A percentile compares a stretch with the other conserved stretches of the same genome.
These are phyloP conservation scores for Myiozetetes cayanensis DNA, from an alignment of 2,113 vertebrate species.

Conservation along the genomic window DNA sequence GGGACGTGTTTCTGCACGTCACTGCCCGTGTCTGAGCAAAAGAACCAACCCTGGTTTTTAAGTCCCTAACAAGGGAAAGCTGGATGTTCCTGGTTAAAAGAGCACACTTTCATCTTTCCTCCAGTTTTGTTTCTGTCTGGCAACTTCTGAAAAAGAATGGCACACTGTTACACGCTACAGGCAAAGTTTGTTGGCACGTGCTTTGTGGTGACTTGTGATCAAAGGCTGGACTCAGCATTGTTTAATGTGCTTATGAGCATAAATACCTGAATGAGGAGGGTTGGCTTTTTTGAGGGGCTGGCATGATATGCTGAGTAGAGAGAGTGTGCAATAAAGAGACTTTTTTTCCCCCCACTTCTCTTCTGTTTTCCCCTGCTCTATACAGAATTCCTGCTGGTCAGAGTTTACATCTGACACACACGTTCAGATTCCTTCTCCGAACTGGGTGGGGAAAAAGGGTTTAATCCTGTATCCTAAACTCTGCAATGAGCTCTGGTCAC, in stretches of 20 bases:
- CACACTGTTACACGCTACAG: not conserved
- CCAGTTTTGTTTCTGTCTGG: not conserved
- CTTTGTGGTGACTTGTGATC: not conserved
- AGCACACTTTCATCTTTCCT: not conserved
- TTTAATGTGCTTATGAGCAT: not conserved
- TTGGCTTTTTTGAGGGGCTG: not conserved
- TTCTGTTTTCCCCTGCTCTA: not conserved
- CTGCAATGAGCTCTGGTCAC: not conserved
- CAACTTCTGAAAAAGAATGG: not conserved
- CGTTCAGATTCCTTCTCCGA: not conserved
- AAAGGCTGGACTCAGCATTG: not conserved
- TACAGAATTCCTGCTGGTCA: not conserved
- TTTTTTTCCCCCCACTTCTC: not conserved
- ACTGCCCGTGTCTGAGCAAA: not conserved
- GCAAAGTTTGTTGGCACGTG: not conserved
- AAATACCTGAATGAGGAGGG: not conserved
- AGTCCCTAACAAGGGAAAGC: not conserved
- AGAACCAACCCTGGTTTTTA: not conserved
- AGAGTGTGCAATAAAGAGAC: not conserved
- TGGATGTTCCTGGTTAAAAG: not conserved
- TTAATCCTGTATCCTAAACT: not conserved
- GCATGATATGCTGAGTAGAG: not conserved
- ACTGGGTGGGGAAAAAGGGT: not conserved
- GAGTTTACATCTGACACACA: rapidly evolving
- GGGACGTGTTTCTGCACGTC: not conserved